Evolutionary conservation across 2,888 invertebrate genomes (phyloP).

Genomic region (Eristalinus sepulchralis): DNA sequence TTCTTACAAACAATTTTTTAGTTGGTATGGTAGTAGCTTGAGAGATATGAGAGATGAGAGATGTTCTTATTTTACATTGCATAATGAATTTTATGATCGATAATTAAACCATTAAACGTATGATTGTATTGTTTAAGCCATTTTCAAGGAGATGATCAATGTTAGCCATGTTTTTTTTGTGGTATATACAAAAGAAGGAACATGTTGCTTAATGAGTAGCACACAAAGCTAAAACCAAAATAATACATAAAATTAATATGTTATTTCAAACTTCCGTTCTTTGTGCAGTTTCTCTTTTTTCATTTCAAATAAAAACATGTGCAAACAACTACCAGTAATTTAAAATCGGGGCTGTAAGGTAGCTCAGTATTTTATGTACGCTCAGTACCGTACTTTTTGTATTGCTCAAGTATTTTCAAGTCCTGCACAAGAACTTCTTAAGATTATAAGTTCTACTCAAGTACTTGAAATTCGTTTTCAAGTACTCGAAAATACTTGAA

Average conservation of each 20-base stretch:
- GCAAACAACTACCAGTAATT: constrained; percentile 36
- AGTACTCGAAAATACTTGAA: too few relatives aligned
- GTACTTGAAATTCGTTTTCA: too few relatives aligned
- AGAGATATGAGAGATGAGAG: constrained; percentile 64
- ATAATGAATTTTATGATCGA: constrained; percentile 64
- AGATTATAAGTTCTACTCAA: too few relatives aligned
- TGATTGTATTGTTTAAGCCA: constrained; percentile 37
- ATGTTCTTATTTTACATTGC: constrained; percentile 46
- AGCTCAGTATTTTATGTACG: too few relatives aligned
- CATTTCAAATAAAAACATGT: neutral
- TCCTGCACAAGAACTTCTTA: too few relatives aligned
- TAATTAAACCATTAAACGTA: constrained; percentile 47
- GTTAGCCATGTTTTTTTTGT: constrained; percentile 53
- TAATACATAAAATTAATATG: neutral
- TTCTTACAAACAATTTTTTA: constrained; percentile 73
- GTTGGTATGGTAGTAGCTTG: constrained; percentile 70
- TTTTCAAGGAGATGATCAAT: constrained; percentile 38
- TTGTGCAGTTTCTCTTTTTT: neutral
- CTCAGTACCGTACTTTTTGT: too few relatives aligned
- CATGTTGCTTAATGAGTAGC: constrained; percentile 19
- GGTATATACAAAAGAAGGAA: constrained; percentile 56
- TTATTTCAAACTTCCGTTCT: constrained; percentile 21
- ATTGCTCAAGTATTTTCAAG: too few relatives aligned
- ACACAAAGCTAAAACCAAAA: constrained; percentile 1
- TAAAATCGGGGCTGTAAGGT: neutral